Evolutionary conservation across 2,888 invertebrate genomes (phyloP).

Genomic region (Hydrotaea cyrtoneurina): DNA sequence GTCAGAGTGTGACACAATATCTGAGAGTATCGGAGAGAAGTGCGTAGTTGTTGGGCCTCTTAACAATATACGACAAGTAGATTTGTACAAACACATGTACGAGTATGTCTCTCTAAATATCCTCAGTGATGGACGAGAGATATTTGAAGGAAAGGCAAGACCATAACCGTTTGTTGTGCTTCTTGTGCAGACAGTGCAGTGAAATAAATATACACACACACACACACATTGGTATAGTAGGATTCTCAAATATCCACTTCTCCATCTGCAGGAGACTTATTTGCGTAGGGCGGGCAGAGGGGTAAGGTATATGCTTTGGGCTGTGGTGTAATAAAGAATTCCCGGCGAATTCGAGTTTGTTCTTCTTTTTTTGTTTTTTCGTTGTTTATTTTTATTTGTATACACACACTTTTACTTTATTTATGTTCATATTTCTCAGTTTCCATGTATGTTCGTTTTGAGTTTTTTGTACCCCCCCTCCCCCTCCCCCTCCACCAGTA

Average conservation of each 20-base stretch:
- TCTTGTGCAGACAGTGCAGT: neutral
- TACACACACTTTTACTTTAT: conserved; percentile 50
- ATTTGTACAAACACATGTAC: neutral
- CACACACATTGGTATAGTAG: too few relatives aligned
- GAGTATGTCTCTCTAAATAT: neutral
- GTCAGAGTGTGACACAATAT: too few relatives aligned
- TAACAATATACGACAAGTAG: neutral
- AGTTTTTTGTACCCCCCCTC: neutral
- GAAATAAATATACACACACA: too few relatives aligned
- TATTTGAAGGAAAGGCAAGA: neutral
- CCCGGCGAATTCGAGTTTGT: neutral
- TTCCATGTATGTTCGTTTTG: conserved; percentile 29
- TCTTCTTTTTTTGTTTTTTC: conserved; percentile 45
- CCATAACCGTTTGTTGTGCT: conserved; percentile 24
- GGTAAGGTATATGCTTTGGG: neutral
- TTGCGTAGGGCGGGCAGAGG: neutral
- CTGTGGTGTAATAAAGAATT: conserved; percentile 20
- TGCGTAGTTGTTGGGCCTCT: conserved; percentile 10
- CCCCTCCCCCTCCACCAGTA: neutral
- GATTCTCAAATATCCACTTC: neutral
- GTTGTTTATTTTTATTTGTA: conserved; percentile 36
- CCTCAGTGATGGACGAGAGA: neutral
- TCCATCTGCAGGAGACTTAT: neutral
- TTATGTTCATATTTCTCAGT: conserved; percentile 41
- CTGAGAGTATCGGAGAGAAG: neutral